phyloP scores from a whole-genome alignment of 1,140 invertebrate species.

The Pogonus chalceus region DNA sequence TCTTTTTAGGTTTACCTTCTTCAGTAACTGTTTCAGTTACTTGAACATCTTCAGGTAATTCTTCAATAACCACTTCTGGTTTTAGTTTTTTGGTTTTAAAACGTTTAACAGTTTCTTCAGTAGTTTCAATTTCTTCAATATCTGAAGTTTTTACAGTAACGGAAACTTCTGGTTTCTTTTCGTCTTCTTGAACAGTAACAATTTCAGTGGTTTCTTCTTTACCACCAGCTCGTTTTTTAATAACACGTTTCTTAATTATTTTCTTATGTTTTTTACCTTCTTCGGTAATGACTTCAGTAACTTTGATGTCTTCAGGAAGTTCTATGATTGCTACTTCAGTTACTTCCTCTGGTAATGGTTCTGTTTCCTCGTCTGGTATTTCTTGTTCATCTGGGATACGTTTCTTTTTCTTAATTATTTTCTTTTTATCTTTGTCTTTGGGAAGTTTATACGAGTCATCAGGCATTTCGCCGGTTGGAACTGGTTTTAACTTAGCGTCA shows the following conservation, averaged over 20 bases:
- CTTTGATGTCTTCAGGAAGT: conserved; percentile 26
- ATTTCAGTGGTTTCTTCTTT: conserved; percentile 37
- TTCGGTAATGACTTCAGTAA: conserved; percentile 27
- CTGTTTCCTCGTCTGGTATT: conserved; percentile 17
- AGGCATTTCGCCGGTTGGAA: background rate
- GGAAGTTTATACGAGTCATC: conserved; percentile 26
- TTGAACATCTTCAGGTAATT: conserved; percentile 29
- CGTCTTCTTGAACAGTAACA: conserved; percentile 37
- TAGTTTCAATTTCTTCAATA: conserved; percentile 13
- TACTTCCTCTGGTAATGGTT: conserved; percentile 26
- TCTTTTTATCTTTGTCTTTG: conserved; percentile 33
- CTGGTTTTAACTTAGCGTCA: conserved; percentile 10
- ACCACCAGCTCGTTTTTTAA: conserved; percentile 35
- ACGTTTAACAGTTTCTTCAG: conserved; percentile 6
- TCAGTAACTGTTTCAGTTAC: conserved; percentile 28
- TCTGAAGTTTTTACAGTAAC: conserved; percentile 19
- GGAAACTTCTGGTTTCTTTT: conserved; percentile 26
- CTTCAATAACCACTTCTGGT: conserved; percentile 22
- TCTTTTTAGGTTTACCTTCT: conserved; percentile 23
- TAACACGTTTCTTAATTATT: conserved; percentile 26
- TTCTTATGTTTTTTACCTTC: conserved; percentile 30
- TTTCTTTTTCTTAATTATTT: conserved; percentile 31
- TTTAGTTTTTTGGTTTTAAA: conserved; percentile 2
- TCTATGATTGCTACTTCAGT: conserved; percentile 27
- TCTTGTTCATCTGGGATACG: conserved; percentile 1